phyloP scores from a whole-genome alignment of 2,888 invertebrate genomes.

The Rhamnusium bicolor region DNA sequence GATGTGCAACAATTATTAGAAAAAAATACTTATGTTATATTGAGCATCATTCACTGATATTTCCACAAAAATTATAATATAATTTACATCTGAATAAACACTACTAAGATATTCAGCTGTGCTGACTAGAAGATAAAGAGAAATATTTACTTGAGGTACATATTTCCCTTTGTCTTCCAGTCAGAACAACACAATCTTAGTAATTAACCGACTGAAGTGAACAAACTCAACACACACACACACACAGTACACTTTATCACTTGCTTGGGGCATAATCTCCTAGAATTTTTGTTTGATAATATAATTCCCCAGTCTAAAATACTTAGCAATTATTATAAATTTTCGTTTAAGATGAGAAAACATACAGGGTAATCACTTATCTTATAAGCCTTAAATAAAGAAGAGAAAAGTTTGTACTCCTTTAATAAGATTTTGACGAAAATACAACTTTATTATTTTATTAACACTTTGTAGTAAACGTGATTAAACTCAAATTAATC shows the following conservation, averaged over 20 bases:
- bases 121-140: neutral
- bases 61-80: neutral
- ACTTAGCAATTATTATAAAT: neutral
- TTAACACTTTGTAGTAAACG: too few relatives aligned
- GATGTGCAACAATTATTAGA: too few relatives aligned
- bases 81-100: neutral
- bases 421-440: too few relatives aligned
- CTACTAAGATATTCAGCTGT: neutral
- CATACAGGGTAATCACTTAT: too few relatives aligned
- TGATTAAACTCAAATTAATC: too few relatives aligned
- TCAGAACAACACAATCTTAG: neutral
- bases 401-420: too few relatives aligned
- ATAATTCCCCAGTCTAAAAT: neutral
- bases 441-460: too few relatives aligned
- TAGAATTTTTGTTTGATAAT: neutral
- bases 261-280: neutral
- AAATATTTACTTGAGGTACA: neutral
- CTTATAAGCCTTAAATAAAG: too few relatives aligned
- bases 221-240: neutral
- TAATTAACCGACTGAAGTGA: neutral
- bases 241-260: neutral
- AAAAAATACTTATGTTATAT: too few relatives aligned
- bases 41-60: too few relatives aligned
- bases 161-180: neutral
- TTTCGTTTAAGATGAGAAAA: neutral